phyloP scores from a whole-genome alignment of 2,888 invertebrate species.

The Empis livida region DNA sequence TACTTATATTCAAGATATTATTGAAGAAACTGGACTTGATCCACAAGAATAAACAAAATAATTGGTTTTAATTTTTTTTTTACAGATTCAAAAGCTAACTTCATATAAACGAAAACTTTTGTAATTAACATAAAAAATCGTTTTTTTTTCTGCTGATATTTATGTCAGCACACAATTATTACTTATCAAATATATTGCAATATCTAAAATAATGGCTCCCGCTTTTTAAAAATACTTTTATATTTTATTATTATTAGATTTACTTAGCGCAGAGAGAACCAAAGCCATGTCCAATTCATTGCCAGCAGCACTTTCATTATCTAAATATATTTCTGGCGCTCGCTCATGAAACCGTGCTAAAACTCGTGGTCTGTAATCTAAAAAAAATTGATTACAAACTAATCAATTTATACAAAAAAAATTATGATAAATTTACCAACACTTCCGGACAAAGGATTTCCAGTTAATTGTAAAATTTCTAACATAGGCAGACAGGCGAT shows the following conservation, averaged over 20 bases:
- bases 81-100: no score
- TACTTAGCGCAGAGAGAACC: conserved; percentile 72
- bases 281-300: conserved; percentile 86
- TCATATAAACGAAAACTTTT: no score
- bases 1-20: no score
- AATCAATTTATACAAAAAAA: background rate
- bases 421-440: conserved; percentile 24
- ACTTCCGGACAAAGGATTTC: conserved; percentile 70
- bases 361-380: conserved; percentile 84
- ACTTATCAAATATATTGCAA: no score
- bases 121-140: no score
- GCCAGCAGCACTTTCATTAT: conserved; percentile 75
- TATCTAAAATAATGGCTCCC: no score
- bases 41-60: no score
- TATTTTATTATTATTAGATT: conserved; percentile 18
- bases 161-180: no score
- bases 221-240: no score
- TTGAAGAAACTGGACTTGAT: no score
- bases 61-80: no score
- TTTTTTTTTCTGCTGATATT: no score
- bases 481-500: conserved; percentile 74
- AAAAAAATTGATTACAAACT: conserved; percentile 28
- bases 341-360: conserved; percentile 76
- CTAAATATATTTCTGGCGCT: conserved; percentile 71
- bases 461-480: conserved; percentile 73